Base-by-base conservation (phyloP, 2,888 invertebrate genomes). In the Apoda limacodes region DNA sequence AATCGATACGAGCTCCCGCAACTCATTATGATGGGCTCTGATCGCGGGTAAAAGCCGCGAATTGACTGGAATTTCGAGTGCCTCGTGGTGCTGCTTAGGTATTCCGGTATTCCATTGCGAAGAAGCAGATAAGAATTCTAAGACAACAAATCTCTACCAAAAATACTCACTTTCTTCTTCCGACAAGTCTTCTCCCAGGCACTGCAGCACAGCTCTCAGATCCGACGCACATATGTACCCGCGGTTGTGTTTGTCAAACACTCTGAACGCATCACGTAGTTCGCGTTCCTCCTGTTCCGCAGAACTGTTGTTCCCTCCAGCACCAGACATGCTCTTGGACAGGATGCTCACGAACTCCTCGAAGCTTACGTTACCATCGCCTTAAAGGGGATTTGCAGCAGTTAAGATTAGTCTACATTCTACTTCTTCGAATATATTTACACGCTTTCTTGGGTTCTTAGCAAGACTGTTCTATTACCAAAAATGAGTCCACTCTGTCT, bases 161-260 rank as follows among this genome's bases (percentile, higher is more conserved):
- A n/a, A n/a, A n/a, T n/a, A 83, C 88, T 87, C 61, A 92, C 93
- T 94, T 67, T 94, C 94, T 67, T 94, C 94, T 54, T 94, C 94
- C 7, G 91, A 90, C 25, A 94, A 68, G 57, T 93, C 93, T 63
- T 94, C 94, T 2, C 94, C 94, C 34, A 94, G 74, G 61, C 94
- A 94, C 64, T 93, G 93, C 37, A 94, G 71, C 5, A 94, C 94
- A 0, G 93, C 93, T 41, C 93, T 78, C 39, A 94, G 76, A 61
- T 94, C 94, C 0, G 93, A 93, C 2, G 93, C 93, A 28, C 93
- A 93, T 51, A 94, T 94, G 60, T 93, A 94, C 1, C 94, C 93
- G n/a, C 93, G 84, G 69, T 93, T 93, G 55, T 93, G 93, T 52
- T 94, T 94, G 63, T 94, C 94, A 56, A 94, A 94, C 10, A 93